Evolutionary conservation across 2,888 invertebrate genomes (phyloP), one percentile per base, ranked within the genome.

Genomic region (Nomada lathburiana): DNA sequence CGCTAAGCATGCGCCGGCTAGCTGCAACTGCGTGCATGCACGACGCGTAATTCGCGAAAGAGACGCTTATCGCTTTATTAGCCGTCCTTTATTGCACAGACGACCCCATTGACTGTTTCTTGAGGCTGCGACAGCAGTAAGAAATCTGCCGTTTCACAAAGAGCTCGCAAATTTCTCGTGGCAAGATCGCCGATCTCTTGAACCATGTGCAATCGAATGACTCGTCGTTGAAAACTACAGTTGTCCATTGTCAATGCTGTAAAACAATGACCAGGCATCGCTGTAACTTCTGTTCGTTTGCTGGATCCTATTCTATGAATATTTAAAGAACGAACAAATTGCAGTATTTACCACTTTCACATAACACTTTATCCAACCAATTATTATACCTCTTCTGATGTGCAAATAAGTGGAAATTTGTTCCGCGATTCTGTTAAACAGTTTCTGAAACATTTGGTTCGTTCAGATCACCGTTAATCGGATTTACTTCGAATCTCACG

Each of bases 61-160:
- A 65, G 76, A 70, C 72, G 76, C 82, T 81, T 85, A 82, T 89
- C 85, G 85, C 80, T 87, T 84, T 89, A 83, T 88, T 87, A 78
- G 83, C 53, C 68, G 67, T 76, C 80, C 76, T 88, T 88, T 86
- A 86, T 88, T 77, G 76, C 86, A 63, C 65, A 60, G 72, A 52
- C 82, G 83, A 85, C 76, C 76, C 76, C 65, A 76, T 67, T 76
- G 79, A 74, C 78, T 59, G 74, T 11, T 44, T 71, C 47, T 42
- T 16, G 16, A 63, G 80, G 47, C 65, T n/a, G 44, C 18, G 36
- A 47, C 47, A 42, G 16, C 36, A 36, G 23, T n/a, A 36, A 26
- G 42, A 16, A 71, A 55, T 55, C 60, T 53, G 60, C 59, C 78
- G 42, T 16, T 20, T 23, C 36, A n/a, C 26, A 20, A 16, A 23